Percentiles rank a stretch among this genome's conserved stretches.
Evolutionary conservation across 2,888 invertebrate genomes (phyloP).

Genomic region (Ptilodon capucinus): DNA sequence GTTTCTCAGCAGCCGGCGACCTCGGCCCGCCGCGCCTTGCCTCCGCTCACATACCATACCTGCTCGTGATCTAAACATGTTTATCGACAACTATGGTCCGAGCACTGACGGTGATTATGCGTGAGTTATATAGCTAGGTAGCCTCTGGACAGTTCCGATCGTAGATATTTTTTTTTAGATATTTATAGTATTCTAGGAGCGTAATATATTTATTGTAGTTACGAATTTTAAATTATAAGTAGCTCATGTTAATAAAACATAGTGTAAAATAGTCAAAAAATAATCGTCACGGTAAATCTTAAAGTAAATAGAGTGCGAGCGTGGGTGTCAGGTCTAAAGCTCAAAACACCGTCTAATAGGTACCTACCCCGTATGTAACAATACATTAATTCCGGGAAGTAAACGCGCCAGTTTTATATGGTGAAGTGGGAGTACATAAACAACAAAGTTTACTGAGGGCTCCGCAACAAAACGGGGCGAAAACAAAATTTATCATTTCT

Average conservation of each 20-base stretch:
- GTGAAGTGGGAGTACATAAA: conserved; percentile 3
- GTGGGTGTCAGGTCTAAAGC: background rate
- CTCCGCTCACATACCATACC: conserved; percentile 72
- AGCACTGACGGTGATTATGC: conserved; percentile 27
- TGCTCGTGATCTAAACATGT: conserved; percentile 71
- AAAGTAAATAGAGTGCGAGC: background rate
- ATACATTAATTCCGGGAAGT: conserved; percentile 5
- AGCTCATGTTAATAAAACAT: background rate
- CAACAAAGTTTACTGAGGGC: conserved; percentile 9
- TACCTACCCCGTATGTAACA: conserved; percentile 4
- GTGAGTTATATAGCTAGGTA: conserved; percentile 24
- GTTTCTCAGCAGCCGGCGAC: conserved; percentile 64
- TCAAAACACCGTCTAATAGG: conserved; percentile 2
- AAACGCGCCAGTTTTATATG: conserved; percentile 6
- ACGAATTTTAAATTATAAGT: too few relatives aligned
- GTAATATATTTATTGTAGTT: too few relatives aligned
- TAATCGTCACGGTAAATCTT: background rate
- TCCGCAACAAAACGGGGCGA: conserved; percentile 1
- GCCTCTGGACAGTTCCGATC: background rate
- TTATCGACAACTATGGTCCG: conserved; percentile 40
- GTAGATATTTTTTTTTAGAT: too few relatives aligned
- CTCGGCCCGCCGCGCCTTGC: conserved; percentile 63
- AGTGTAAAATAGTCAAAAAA: conserved; percentile 5
- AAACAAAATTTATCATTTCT: conserved; percentile 19
- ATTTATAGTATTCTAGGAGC: too few relatives aligned